Conservation (phyloP, 2,888 invertebrate species). For the Sipha maydis region DNA sequence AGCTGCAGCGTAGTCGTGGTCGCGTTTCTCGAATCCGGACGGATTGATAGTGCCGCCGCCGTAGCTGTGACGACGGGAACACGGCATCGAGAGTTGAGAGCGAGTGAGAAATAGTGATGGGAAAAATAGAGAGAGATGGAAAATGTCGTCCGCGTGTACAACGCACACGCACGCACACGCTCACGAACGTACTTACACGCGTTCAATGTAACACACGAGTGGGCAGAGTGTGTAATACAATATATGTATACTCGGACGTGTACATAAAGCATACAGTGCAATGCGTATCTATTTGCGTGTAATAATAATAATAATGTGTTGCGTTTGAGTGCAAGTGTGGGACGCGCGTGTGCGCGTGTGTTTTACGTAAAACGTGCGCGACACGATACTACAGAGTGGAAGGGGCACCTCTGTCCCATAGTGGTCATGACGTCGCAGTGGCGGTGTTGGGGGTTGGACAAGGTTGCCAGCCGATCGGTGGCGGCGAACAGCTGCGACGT, state of each 20-base stretch:
- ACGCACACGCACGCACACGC: background rate
- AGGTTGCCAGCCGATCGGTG: constrained; percentile 19
- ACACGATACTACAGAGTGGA: no score
- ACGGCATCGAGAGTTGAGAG: no score
- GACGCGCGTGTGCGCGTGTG: no score
- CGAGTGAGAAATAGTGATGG: no score
- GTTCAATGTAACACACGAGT: background rate
- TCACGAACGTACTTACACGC: no score
- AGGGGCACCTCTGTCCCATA: no score
- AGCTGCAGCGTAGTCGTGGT: background rate
- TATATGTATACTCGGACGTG: background rate
- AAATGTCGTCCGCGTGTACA: background rate
- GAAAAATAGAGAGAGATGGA: background rate
- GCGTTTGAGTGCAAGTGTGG: background rate
- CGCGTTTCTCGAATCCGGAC: background rate
- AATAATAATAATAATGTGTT: background rate
- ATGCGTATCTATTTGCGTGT: no score
- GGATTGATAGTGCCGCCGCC: background rate
- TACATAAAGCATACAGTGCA: background rate
- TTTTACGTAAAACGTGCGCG: background rate
- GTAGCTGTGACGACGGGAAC: background rate
- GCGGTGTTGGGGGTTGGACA: background rate
- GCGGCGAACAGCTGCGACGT: constrained; percentile 32
- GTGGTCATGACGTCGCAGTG: no score
- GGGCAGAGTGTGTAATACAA: background rate